Evolutionary conservation across 1,140 invertebrate genomes (phyloP).

Genomic region (Zelostemma sp.): DNA sequence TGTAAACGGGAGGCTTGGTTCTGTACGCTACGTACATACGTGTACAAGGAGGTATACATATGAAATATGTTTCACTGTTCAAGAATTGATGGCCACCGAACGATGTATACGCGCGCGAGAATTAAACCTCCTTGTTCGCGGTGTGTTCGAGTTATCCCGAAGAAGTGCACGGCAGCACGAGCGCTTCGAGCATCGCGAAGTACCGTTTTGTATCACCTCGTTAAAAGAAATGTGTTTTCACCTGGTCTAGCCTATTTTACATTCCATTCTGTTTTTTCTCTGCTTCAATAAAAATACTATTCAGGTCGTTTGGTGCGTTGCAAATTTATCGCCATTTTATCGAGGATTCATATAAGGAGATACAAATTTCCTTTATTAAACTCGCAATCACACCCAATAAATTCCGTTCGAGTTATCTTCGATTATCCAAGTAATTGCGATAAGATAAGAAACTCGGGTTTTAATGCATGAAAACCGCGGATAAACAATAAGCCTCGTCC

Average conservation of each 20-base stretch:
- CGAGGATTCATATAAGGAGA: no score
- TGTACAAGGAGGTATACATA: constrained; percentile 18
- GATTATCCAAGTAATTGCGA: no score
- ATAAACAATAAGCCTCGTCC: constrained; percentile 36
- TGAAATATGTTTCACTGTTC: constrained; percentile 35
- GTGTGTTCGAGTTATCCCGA: not conserved
- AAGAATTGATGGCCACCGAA: constrained; percentile 42
- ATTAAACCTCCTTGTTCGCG: constrained; percentile 23
- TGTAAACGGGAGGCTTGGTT: constrained; percentile 38
- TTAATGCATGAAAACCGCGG: constrained; percentile 19
- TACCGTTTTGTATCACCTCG: constrained; percentile 24
- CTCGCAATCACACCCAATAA: no score
- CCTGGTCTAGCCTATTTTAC: no score
- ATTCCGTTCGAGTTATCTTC: no score
- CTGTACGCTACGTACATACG: constrained; percentile 12
- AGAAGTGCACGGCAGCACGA: no score
- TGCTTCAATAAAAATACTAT: no score
- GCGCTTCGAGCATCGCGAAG: constrained; percentile 24
- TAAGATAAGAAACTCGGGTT: no score
- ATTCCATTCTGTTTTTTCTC: no score
- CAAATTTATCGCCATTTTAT: no score
- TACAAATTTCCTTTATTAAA: no score
- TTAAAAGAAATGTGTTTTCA: constrained; percentile 12
- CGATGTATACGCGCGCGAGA: constrained; percentile 26
- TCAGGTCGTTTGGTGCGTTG: no score